Percentiles rank a stretch among this genome's conserved stretches.
These are phyloP conservation scores for Rafetus swinhoei DNA, from an alignment of 2,113 vertebrate species.

Conservation along the genomic window DNA sequence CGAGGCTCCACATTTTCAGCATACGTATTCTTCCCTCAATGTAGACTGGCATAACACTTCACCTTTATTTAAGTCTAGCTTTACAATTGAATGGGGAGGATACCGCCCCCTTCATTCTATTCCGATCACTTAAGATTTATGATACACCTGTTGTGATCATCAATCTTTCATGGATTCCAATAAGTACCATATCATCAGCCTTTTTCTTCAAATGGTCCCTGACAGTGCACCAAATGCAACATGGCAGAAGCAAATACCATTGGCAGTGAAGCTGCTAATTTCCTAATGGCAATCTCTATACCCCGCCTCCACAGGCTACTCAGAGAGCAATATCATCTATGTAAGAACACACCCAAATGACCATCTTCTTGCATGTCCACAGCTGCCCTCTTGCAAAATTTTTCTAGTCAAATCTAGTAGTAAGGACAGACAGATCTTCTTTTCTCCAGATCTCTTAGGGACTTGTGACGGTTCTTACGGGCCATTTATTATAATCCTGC, in stretches of 20 bases:
- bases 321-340: background rate
- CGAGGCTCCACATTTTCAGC: background rate
- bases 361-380: fast-evolving
- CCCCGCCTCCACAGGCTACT: background rate
- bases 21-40: background rate
- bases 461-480: background rate
- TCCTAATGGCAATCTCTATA: background rate
- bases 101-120: background rate
- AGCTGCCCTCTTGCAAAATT: background rate
- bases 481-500: background rate
- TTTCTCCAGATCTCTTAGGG: too few species aligned
- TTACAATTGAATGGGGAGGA: background rate
- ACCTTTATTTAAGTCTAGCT: background rate
- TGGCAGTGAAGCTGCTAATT: too few species aligned
- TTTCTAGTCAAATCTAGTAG: background rate
- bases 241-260: background rate
- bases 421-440: background rate
- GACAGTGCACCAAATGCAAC: background rate
- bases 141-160: background rate
- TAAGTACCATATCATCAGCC: background rate
- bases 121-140: background rate
- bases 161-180: background rate
- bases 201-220: background rate
- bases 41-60: background rate
- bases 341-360: background rate